Conservation (phyloP, 2,888 invertebrate genomes). For the Melieria omissa region DNA sequence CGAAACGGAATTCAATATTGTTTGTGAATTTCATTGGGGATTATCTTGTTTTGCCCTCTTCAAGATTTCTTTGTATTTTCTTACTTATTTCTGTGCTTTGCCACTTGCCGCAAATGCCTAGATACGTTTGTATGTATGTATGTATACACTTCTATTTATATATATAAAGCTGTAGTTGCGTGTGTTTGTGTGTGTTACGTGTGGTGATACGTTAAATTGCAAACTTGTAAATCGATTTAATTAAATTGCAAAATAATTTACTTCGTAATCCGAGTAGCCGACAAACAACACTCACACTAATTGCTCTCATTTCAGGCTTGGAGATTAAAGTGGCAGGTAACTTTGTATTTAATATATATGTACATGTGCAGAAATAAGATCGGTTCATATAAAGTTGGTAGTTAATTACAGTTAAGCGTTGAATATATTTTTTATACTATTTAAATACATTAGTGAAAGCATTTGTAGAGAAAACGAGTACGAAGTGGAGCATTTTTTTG, state of each 20-base stretch:
- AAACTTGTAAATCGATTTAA: slow-evolving; percentile 38
- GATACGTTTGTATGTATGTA: not conserved
- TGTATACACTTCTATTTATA: not conserved
- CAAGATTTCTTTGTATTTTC: slow-evolving; percentile 1
- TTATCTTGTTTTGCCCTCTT: slow-evolving; percentile 24
- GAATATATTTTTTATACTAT: too few relatives aligned
- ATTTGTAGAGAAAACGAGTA: too few relatives aligned
- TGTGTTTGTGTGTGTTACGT: slow-evolving; percentile 10
- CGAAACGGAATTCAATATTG: slow-evolving; percentile 19
- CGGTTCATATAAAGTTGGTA: too few relatives aligned
- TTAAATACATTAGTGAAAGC: too few relatives aligned
- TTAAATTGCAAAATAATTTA: slow-evolving; percentile 33
- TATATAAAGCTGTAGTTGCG: not conserved
- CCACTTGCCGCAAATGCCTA: not conserved
- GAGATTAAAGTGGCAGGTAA: too few relatives aligned
- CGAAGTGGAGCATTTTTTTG: too few relatives aligned
- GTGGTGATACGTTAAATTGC: slow-evolving; percentile 31
- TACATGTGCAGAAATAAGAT: too few relatives aligned
- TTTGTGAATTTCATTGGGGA: slow-evolving; percentile 19
- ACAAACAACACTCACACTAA: not conserved
- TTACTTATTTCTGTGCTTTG: not conserved
- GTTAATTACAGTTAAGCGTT: too few relatives aligned
- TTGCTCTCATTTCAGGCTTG: not conserved
- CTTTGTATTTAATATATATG: too few relatives aligned
- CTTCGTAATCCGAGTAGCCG: slow-evolving; percentile 22